Conservation (phyloP, 2,797 vertebrate genomes). For the Danio albolineatus region DNA sequence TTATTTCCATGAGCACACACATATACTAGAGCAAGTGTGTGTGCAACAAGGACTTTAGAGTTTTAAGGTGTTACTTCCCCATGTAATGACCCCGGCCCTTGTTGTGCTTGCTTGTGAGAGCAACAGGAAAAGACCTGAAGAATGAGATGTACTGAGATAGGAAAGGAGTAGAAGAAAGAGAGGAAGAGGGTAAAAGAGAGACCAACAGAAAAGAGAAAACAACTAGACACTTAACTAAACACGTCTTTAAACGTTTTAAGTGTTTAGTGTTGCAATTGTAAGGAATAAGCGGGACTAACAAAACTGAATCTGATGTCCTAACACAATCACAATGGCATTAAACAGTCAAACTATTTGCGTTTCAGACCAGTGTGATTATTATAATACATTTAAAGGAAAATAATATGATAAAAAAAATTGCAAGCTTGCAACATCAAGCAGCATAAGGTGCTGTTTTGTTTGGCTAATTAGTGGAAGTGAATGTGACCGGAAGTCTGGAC, state of each 20-base stretch:
- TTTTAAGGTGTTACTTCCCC: conserved; percentile 50
- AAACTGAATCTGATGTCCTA: no score
- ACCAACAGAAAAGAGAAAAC: conserved; percentile 21
- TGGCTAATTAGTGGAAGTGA: no score
- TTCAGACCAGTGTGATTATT: no score
- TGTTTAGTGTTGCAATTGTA: neutral
- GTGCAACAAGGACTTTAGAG: neutral
- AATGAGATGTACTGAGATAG: conserved; percentile 46
- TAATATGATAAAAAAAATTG: no score
- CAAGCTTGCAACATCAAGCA: no score
- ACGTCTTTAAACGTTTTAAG: neutral
- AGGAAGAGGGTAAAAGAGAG: neutral
- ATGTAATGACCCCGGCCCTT: conserved; percentile 23
- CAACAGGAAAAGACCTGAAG: conserved; percentile 41
- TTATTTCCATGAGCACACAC: neutral
- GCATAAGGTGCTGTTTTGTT: no score
- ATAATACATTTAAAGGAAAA: no score
- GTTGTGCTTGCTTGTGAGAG: conserved; percentile 34
- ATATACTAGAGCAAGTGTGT: neutral
- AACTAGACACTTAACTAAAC: neutral
- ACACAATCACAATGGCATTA: no score
- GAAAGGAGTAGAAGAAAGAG: conserved; percentile 26
- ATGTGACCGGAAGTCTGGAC: no score
- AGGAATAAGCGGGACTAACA: no score
- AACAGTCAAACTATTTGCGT: no score